A percentile compares a stretch with the other conserved stretches of the same genome.
phyloP scores from a whole-genome alignment of 2,797 vertebrate genomes.

The Xenops minutus region DNA sequence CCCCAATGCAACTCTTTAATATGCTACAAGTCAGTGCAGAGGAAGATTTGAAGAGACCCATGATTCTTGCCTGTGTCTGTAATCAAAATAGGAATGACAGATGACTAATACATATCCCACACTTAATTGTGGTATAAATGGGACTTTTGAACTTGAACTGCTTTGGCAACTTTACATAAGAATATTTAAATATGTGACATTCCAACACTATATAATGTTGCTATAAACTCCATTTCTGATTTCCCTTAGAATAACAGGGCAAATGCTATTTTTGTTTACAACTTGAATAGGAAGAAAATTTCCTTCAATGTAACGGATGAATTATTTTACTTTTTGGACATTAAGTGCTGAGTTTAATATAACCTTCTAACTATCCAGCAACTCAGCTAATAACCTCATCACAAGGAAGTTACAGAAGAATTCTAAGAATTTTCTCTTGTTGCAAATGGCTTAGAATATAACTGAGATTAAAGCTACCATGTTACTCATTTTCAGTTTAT shows the following conservation, averaged over 20 bases:
- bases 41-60: background rate
- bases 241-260: constrained; percentile 19
- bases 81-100: constrained; percentile 32
- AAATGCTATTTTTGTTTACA: constrained; percentile 47
- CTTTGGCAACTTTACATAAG: constrained; percentile 72
- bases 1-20: constrained; percentile 9
- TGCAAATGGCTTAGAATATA: constrained; percentile 44
- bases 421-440: constrained; percentile 8
- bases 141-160: constrained; percentile 65
- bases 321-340: constrained; percentile 36
- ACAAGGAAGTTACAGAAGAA: constrained; percentile 1
- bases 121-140: constrained; percentile 69
- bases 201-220: constrained; percentile 37
- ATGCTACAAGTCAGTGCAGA: background rate
- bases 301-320: constrained; percentile 39
- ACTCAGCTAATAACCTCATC: constrained; percentile 19
- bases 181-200: constrained; percentile 69
- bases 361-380: constrained; percentile 23
- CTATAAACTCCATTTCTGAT: constrained; percentile 49
- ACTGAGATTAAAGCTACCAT: constrained; percentile 50
- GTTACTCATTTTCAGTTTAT: constrained; percentile 13
- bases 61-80: constrained; percentile 3
- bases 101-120: constrained; percentile 56
- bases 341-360: constrained; percentile 58
- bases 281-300: constrained; percentile 35